These are phyloP conservation scores for Chiloscyllium plagiosum DNA, from an alignment of 2,113 vertebrate species.

Conservation along the genomic window DNA sequence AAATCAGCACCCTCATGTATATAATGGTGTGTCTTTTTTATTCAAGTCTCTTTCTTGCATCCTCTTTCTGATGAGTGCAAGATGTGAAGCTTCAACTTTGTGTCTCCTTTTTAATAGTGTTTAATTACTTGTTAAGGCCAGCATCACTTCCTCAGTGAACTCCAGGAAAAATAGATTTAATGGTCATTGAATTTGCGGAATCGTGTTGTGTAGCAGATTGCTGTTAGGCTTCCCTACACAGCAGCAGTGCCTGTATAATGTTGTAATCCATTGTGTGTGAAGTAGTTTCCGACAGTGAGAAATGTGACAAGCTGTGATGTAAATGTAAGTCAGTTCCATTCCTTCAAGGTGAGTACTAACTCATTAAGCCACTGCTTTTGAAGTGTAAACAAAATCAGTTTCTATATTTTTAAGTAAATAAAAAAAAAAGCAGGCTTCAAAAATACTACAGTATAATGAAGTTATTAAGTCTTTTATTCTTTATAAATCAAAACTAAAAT, in stretches of 20 bases:
- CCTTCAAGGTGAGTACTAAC: not conserved
- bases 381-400: not conserved
- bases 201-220: not conserved
- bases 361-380: not conserved
- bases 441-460: not conserved
- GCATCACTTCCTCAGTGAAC: not conserved
- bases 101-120: not conserved
- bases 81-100: not conserved
- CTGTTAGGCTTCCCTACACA: not conserved
- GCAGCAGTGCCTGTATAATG: not conserved
- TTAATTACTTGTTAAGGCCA: not conserved
- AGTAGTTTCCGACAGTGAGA: not conserved
- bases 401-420: not conserved
- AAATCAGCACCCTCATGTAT: too few species aligned
- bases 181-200: not conserved
- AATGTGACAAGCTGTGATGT: not conserved
- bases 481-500: not conserved
- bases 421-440: not conserved
- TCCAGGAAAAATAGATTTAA: not conserved
- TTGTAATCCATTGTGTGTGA: not conserved
- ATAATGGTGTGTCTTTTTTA: too few species aligned
- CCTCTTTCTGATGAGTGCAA: too few species aligned
- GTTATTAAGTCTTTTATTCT: not conserved
- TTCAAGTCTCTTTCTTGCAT: too few species aligned
- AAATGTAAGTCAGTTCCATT: not conserved